phyloP scores from a whole-genome alignment of 2,888 invertebrate genomes.

The Tipula unca region DNA sequence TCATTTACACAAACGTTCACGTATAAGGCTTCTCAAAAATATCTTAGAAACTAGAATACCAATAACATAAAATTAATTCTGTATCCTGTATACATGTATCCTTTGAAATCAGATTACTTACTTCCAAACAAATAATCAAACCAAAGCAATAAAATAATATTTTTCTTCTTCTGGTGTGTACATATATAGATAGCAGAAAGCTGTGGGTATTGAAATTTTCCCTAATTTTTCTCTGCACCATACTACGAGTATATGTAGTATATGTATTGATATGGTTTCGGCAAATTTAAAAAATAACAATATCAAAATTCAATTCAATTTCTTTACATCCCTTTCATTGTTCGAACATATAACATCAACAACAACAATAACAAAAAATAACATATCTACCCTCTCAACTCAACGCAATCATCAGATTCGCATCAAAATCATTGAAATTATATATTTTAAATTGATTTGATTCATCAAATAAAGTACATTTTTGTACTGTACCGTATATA shows the following conservation, averaged over 20 bases:
- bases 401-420: neutral
- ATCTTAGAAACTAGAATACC: neutral
- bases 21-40: neutral
- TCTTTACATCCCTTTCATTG: neutral
- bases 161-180: neutral
- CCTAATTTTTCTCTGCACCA: neutral
- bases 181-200: neutral
- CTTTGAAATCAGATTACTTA: slow-evolving; percentile 4
- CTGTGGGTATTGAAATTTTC: neutral
- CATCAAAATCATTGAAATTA: neutral
- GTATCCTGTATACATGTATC: neutral
- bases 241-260: neutral
- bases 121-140: neutral
- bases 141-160: neutral
- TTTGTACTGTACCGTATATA: too few species aligned
- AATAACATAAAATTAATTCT: neutral
- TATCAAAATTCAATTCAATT: slow-evolving; percentile 4
- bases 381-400: neutral
- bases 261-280: neutral
- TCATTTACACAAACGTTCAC: neutral
- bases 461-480: neutral
- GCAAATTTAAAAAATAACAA: neutral
- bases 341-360: neutral
- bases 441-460: slow-evolving; percentile 2
- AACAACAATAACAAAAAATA: neutral